Percentiles rank a stretch among this genome's conserved stretches.
Evolutionary conservation across 2,113 vertebrate species (phyloP).

Genomic region (Hippolais icterina): DNA sequence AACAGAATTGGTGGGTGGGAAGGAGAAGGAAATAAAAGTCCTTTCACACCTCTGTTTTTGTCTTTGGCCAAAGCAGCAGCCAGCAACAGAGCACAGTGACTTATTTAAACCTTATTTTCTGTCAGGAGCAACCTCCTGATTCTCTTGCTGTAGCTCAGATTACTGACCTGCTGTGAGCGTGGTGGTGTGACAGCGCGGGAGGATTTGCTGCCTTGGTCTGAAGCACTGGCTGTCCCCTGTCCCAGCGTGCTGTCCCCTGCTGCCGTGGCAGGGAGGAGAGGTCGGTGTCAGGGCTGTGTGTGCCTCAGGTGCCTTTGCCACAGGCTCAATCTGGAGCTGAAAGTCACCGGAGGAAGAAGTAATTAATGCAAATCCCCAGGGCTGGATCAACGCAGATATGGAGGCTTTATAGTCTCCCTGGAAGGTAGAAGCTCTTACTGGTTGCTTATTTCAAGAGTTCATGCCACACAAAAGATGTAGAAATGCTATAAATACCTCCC

Average conservation of each 20-base stretch:
- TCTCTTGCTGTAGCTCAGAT: background rate
- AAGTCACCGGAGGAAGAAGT: background rate
- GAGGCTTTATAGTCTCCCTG: background rate
- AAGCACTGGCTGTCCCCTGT: rapidly evolving
- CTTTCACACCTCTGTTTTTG: background rate
- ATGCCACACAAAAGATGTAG: background rate
- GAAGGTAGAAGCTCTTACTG: background rate
- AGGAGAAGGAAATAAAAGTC: background rate
- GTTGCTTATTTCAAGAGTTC: background rate
- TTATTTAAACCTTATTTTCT: background rate
- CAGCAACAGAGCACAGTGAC: background rate
- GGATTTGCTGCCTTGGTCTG: background rate
- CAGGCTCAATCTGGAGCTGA: background rate
- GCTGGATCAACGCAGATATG: background rate
- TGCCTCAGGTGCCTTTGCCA: background rate
- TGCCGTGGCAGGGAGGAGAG: background rate
- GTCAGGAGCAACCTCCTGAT: background rate
- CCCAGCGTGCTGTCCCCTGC: rapidly evolving
- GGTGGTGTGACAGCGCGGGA: background rate
- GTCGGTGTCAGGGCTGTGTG: background rate
- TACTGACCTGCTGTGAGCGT: background rate
- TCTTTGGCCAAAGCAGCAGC: background rate
- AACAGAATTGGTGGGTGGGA: background rate
- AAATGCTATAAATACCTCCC: background rate
- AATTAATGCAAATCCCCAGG: slow-evolving; percentile 32